These are phyloP conservation scores for Sander vitreus DNA, from an alignment of 2,113 vertebrate genomes.

Conservation along the genomic window DNA sequence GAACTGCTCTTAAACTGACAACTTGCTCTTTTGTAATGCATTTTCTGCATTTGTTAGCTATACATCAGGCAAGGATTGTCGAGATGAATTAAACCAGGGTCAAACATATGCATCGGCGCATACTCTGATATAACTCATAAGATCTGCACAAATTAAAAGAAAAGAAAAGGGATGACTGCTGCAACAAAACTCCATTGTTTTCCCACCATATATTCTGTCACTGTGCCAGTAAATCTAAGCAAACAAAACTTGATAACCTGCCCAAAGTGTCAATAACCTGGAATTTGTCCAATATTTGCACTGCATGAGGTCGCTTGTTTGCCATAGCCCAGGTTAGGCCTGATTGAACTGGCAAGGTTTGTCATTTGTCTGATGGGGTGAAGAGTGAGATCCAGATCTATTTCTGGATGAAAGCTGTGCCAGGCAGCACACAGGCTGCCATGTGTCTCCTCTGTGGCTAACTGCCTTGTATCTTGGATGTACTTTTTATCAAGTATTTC, in stretches of 20 bases:
- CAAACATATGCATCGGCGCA: not conserved
- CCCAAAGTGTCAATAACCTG: slow-evolving; percentile 49
- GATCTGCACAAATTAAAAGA: not conserved
- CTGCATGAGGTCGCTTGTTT: slow-evolving; percentile 50
- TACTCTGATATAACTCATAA: not conserved
- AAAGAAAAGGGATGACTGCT: not conserved
- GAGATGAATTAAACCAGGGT: not conserved
- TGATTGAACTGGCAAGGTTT: slow-evolving; percentile 45
- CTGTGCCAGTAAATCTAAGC: slow-evolving; percentile 15
- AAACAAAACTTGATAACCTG: slow-evolving; percentile 52
- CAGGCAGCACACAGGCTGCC: not conserved
- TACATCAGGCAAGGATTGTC: not conserved
- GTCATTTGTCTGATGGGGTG: slow-evolving; percentile 40
- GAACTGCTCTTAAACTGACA: not conserved
- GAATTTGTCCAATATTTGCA: slow-evolving; percentile 50
- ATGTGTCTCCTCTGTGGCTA: slow-evolving; percentile 5
- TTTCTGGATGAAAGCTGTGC: slow-evolving; percentile 31
- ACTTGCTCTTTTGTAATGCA: not conserved
- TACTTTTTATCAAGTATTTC: not conserved
- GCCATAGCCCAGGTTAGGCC: slow-evolving; percentile 30
- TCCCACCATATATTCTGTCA: slow-evolving; percentile 7
- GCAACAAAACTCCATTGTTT: not conserved
- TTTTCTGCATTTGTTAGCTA: not conserved
- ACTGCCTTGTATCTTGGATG: slow-evolving; percentile 6
- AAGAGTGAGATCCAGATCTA: slow-evolving; percentile 35